phyloP scores from a whole-genome alignment of 2,888 invertebrate genomes.

The Stratiomys singularior region DNA sequence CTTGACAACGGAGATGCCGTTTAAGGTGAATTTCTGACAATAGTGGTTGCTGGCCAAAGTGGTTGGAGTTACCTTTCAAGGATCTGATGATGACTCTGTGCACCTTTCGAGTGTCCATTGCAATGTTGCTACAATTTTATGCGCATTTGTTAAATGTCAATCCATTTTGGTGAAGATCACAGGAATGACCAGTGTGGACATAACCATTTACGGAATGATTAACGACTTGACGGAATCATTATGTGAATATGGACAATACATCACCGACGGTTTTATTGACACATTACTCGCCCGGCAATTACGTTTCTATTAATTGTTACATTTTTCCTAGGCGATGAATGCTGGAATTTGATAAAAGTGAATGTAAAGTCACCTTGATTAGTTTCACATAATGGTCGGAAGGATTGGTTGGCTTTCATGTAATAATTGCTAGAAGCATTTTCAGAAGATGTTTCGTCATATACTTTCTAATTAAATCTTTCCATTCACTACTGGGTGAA shows the following conservation, averaged over 20 bases:
- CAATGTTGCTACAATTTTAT: conserved; percentile 41
- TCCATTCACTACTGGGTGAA: too few relatives aligned
- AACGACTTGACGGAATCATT: conserved; percentile 44
- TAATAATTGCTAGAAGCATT: too few relatives aligned
- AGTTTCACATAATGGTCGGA: neutral
- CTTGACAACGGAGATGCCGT: conserved; percentile 27
- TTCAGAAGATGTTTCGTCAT: too few relatives aligned
- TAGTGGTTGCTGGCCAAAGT: conserved; percentile 29
- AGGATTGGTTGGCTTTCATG: too few relatives aligned
- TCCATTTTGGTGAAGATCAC: conserved; percentile 29
- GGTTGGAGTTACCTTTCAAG: neutral
- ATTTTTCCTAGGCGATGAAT: neutral
- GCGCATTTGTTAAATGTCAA: conserved; percentile 45
- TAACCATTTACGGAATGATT: conserved; percentile 34
- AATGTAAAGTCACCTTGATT: neutral
- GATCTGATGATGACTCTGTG: conserved; percentile 4
- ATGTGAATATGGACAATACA: conserved; percentile 33
- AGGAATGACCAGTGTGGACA: conserved; percentile 27
- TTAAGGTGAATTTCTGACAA: conserved; percentile 31
- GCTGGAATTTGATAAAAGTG: neutral
- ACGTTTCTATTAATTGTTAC: conserved; percentile 11
- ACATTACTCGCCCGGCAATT: neutral
- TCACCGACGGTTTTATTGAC: conserved; percentile 28
- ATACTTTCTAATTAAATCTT: too few relatives aligned
- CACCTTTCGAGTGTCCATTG: neutral